phyloP scores from a whole-genome alignment of 2,888 invertebrate genomes.

The Suillia variegata region DNA sequence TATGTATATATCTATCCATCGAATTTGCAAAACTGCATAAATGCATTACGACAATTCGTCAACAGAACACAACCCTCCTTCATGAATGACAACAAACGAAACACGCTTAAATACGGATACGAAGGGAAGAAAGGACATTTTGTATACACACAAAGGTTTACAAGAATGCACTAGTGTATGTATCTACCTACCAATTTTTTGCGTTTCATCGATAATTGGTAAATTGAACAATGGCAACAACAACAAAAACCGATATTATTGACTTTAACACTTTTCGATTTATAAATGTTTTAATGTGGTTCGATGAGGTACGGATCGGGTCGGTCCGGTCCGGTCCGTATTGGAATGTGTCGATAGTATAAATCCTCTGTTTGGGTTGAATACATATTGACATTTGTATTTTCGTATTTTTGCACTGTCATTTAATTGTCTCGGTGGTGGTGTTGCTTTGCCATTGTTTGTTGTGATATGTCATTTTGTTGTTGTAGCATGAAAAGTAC shows the following conservation, averaged over 20 bases:
- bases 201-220: constrained; percentile 53
- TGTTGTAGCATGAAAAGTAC: not conserved
- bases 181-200: constrained; percentile 39
- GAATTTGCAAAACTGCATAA: no score
- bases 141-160: no score
- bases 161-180: not conserved
- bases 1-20: no score
- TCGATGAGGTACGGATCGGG: not conserved
- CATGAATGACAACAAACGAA: no score
- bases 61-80: no score
- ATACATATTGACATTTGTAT: not conserved
- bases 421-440: not conserved
- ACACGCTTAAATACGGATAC: no score
- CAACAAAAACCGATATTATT: constrained; percentile 14
- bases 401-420: not conserved
- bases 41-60: no score
- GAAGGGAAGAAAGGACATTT: no score
- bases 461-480: not conserved
- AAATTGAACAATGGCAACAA: constrained; percentile 48
- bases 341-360: not conserved
- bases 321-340: not conserved
- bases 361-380: not conserved
- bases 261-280: not conserved
- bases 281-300: not conserved
- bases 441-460: no score